Percentiles rank a stretch among this genome's conserved stretches.
These are phyloP conservation scores for Chymomyza fuscimana DNA, from an alignment of 2,888 invertebrate genomes.

Conservation along the genomic window DNA sequence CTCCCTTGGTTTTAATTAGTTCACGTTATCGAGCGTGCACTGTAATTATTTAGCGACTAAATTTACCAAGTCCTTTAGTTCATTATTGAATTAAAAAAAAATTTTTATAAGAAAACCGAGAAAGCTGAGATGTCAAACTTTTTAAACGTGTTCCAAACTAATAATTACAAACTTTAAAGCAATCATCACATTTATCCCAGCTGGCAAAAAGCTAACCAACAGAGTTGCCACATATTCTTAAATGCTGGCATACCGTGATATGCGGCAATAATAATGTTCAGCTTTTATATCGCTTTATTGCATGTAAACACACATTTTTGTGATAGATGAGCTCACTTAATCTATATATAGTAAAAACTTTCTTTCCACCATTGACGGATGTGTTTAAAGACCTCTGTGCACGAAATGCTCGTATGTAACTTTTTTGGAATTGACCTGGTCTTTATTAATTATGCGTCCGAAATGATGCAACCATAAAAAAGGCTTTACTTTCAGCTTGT, in stretches of 20 bases:
- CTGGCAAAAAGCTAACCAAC: neutral
- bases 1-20: too few species aligned
- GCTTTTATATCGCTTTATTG: neutral
- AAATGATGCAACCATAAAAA: too few species aligned
- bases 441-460: neutral
- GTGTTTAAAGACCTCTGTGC: constrained; percentile 15
- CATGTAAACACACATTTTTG: neutral
- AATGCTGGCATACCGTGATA: neutral
- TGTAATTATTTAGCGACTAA: too few species aligned
- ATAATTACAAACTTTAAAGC: neutral
- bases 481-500: too few species aligned
- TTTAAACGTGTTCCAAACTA: neutral
- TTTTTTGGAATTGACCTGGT: neutral
- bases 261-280: neutral
- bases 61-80: too few species aligned
- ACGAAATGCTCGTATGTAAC: neutral
- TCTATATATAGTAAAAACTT: neutral
- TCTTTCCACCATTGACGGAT: constrained; percentile 2
- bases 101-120: too few species aligned
- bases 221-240: neutral
- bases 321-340: neutral
- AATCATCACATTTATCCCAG: neutral
- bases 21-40: too few species aligned
- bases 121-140: too few species aligned
- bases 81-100: too few species aligned